phyloP scores from a whole-genome alignment of 2,888 invertebrate species.

The Drosophila kuntzei region DNA sequence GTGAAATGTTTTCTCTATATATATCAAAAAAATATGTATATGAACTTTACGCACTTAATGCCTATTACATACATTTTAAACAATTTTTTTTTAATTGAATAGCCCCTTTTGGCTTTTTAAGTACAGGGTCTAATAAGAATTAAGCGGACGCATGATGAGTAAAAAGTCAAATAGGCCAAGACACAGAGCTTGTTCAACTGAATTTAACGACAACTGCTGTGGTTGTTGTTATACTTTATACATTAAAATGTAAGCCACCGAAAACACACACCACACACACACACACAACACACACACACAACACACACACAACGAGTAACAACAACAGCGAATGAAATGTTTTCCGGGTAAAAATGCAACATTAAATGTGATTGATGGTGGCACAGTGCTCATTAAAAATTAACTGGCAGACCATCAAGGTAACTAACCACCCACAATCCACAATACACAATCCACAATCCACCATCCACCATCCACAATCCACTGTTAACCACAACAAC shows the following conservation, averaged over 20 bases:
- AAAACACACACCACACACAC: neutral
- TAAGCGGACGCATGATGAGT: slow-evolving; percentile 57
- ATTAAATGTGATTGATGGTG: slow-evolving; percentile 1
- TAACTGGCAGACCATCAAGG: neutral
- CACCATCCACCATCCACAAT: slow-evolving; percentile 8
- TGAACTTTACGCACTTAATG: no score
- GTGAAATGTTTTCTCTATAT: no score
- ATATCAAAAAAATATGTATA: no score
- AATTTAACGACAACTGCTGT: slow-evolving; percentile 56
- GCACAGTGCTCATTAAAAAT: slow-evolving; percentile 24
- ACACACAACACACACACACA: slow-evolving; percentile 8
- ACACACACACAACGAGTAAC: neutral
- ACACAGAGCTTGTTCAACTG: slow-evolving; percentile 46
- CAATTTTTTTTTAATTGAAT: no score
- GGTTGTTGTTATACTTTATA: slow-evolving; percentile 12
- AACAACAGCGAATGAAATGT: slow-evolving; percentile 9
- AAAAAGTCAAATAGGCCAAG: slow-evolving; percentile 36
- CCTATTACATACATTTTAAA: no score
- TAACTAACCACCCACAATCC: slow-evolving; percentile 2
- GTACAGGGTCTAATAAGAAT: slow-evolving; percentile 21
- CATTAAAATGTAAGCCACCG: slow-evolving; percentile 52
- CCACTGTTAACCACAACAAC: neutral
- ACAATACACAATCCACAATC: neutral
- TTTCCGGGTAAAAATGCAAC: slow-evolving; percentile 6
- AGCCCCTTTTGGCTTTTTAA: no score